Evolutionary conservation across 2,113 vertebrate genomes (phyloP).

Genomic region (Sinosuthora webbiana): DNA sequence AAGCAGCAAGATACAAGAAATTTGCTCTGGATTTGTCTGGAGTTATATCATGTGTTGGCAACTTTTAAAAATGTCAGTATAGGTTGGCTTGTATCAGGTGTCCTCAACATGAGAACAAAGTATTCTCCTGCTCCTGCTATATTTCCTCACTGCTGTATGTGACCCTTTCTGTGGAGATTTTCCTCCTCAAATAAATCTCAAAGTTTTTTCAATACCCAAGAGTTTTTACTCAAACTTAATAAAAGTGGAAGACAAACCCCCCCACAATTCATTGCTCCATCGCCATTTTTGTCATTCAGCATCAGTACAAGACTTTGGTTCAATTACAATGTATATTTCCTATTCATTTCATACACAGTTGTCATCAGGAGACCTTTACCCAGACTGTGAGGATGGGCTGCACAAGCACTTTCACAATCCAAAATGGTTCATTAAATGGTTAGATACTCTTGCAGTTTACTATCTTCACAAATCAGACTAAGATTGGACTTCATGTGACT

Average conservation of each 20-base stretch:
- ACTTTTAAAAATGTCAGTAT: not conserved
- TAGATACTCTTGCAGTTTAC: not conserved
- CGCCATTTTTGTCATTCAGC: not conserved
- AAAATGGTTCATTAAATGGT: not conserved
- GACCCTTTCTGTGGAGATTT: not conserved
- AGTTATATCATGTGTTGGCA: not conserved
- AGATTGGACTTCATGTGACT: not conserved
- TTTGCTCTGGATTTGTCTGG: not conserved
- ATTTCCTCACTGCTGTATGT: not conserved
- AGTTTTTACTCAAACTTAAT: not conserved
- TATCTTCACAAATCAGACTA: not conserved
- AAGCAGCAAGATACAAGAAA: not conserved
- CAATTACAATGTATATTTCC: rapidly evolving
- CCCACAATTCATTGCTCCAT: no score
- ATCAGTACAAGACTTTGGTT: not conserved
- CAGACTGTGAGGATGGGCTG: not conserved
- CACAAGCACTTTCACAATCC: not conserved
- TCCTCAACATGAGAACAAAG: not conserved
- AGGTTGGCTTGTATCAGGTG: not conserved
- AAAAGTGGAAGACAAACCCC: not conserved
- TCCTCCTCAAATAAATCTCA: not conserved
- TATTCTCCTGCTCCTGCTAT: not conserved
- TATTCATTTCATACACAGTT: not conserved
- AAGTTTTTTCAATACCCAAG: not conserved
- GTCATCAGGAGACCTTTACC: not conserved